phyloP scores from a whole-genome alignment of 2,797 vertebrate genomes.

The Gallinago solitaria region DNA sequence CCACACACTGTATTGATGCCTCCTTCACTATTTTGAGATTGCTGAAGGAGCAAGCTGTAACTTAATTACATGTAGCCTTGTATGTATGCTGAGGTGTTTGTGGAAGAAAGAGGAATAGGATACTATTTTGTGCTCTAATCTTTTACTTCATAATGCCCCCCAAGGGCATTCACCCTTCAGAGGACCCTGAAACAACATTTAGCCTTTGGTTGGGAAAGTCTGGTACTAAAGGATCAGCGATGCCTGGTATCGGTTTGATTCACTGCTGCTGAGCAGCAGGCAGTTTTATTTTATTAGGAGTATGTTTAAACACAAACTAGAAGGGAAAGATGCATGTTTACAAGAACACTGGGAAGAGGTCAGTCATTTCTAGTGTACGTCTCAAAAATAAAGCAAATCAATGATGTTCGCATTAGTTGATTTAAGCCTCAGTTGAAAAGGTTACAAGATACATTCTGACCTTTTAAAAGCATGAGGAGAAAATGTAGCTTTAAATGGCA shows the following conservation, averaged over 20 bases:
- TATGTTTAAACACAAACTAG: neutral
- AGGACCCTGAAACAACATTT: neutral
- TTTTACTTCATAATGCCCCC: neutral
- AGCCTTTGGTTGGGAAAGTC: neutral
- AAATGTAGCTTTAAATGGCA: neutral
- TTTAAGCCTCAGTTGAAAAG: neutral
- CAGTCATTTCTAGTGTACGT: neutral
- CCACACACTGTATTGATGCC: neutral
- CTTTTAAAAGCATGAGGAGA: neutral
- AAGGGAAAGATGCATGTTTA: neutral
- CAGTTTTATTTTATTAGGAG: neutral
- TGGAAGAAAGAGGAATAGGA: neutral
- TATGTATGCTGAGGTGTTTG: neutral
- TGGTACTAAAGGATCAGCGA: neutral
- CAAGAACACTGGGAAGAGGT: neutral
- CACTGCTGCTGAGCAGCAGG: neutral
- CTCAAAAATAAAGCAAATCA: neutral
- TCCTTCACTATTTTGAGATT: neutral
- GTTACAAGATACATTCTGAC: neutral
- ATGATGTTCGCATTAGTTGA: neutral
- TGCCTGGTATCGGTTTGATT: neutral
- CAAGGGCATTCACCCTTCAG: neutral
- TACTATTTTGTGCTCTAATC: neutral
- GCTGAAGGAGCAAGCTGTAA: neutral
- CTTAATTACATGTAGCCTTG: neutral